A percentile compares a stretch with the other conserved stretches of the same genome.
Conservation (phyloP, 2,113 vertebrate species). For the Apeltes quadracus region DNA sequence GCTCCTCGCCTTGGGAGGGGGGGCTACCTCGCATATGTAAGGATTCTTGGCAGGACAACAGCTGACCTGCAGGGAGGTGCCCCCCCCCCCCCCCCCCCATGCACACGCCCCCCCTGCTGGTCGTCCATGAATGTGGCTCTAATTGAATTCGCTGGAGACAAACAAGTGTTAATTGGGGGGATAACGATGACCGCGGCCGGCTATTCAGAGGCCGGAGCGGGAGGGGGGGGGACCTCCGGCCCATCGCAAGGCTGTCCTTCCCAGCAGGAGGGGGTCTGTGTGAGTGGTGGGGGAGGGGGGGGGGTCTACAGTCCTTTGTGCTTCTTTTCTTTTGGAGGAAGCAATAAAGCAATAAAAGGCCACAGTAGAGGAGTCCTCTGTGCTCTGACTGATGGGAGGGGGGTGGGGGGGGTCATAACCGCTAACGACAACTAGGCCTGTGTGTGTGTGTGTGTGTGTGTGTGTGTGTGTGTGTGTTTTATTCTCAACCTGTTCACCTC, state of each 20-base stretch:
- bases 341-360: constrained; percentile 80
- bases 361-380: constrained; percentile 51
- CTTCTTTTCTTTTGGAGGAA: constrained; percentile 75
- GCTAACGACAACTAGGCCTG: constrained; percentile 35
- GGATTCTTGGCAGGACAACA: constrained; percentile 26
- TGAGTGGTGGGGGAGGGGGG: constrained; percentile 21
- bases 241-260: constrained; percentile 64
- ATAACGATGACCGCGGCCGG: constrained; percentile 68
- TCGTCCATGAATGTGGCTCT: constrained; percentile 73
- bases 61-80: constrained; percentile 50
- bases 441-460: constrained; percentile 42
- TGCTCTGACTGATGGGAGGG: constrained; percentile 55
- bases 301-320: constrained; percentile 66
- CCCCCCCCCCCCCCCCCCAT: constrained; percentile 51
- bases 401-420: constrained; percentile 51
- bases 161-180: constrained; percentile 80
- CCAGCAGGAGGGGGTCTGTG: constrained; percentile 53
- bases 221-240: constrained; percentile 27
- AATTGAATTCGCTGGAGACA: constrained; percentile 81
- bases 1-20: constrained; percentile 1
- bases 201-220: constrained; percentile 53
- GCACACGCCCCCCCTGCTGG: constrained; percentile 51
- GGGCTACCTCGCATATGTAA: constrained; percentile 29
- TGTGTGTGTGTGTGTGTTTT: constrained; percentile 29
- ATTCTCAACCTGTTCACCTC: too few species aligned